A percentile compares a stretch with the other conserved stretches of the same genome.
Evolutionary conservation across 92 coral and sea anemone species (phyloP).

Genomic region (Epizoanthus scotinus): DNA sequence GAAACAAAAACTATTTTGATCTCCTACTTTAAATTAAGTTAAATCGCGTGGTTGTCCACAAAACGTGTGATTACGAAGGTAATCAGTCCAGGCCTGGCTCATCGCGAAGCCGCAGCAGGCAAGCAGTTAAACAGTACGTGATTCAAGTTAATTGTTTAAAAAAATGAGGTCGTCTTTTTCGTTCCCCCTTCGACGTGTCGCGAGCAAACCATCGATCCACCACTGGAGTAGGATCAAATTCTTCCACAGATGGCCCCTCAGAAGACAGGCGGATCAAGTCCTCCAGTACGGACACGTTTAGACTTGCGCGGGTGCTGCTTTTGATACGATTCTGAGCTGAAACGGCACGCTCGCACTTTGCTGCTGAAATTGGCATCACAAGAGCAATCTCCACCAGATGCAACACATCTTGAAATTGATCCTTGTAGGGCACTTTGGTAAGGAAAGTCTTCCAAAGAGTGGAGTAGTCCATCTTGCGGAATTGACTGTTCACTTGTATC

Average conservation of each 20-base stretch:
- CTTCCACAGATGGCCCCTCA: slow-evolving; percentile 52
- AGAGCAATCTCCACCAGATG: slow-evolving; percentile 45
- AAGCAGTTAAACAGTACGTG: no score
- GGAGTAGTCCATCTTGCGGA: slow-evolving; percentile 30
- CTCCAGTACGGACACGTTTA: slow-evolving; percentile 46
- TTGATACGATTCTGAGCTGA: slow-evolving; percentile 47
- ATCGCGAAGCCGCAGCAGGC: no score
- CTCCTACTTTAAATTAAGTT: no score
- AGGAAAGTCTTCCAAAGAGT: slow-evolving; percentile 16
- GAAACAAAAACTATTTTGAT: no score
- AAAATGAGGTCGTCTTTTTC: slow-evolving; percentile 36
- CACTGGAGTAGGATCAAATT: slow-evolving; percentile 49
- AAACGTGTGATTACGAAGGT: no score
- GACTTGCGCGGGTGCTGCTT: slow-evolving; percentile 50
- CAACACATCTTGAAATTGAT: slow-evolving; percentile 29
- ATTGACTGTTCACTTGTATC: slow-evolving; percentile 41
- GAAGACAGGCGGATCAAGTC: slow-evolving; percentile 50
- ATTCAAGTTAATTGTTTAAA: neutral
- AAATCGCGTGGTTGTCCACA: no score
- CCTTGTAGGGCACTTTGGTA: slow-evolving; percentile 22
- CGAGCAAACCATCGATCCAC: slow-evolving; percentile 51
- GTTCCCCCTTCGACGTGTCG: slow-evolving; percentile 43
- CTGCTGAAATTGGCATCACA: slow-evolving; percentile 46
- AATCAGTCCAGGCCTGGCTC: no score
- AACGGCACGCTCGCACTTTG: slow-evolving; percentile 47